These are phyloP conservation scores for Morinoia aosen DNA, from an alignment of 2,888 invertebrate species.

Conservation along the genomic window DNA sequence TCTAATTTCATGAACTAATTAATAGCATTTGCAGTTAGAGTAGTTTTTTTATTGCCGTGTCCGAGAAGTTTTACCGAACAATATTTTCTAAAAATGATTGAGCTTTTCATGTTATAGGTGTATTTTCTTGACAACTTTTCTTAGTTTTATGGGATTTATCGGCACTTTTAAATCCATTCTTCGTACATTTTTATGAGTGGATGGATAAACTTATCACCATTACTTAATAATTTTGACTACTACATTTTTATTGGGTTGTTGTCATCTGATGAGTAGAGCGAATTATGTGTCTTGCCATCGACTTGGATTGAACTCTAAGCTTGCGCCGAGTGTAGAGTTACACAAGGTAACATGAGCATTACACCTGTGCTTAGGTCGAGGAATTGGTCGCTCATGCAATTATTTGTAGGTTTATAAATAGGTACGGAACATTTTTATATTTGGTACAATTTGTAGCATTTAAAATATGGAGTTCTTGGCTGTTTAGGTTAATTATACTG, in stretches of 20 bases:
- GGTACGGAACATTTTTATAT: not conserved
- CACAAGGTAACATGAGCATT: not conserved
- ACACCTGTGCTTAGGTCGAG: not conserved
- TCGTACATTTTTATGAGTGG: not conserved
- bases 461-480: not conserved
- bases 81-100: not conserved
- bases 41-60: not conserved
- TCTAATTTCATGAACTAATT: not conserved
- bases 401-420: not conserved
- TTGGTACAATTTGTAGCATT: not conserved
- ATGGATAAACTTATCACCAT: not conserved
- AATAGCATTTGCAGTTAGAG: not conserved
- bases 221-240: not conserved
- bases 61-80: not conserved
- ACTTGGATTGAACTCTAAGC: not conserved
- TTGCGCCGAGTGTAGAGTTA: not conserved
- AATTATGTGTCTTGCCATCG: not conserved
- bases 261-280: not conserved
- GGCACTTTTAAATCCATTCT: not conserved
- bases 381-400: not conserved
- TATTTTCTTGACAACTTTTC: too few species aligned
- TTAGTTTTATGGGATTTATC: not conserved
- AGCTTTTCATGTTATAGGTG: not conserved
- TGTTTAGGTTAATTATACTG: not conserved
- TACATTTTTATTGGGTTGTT: not conserved